Evolutionary conservation across 2,888 invertebrate genomes (phyloP).

Genomic region (Amblyteles armatorius): DNA sequence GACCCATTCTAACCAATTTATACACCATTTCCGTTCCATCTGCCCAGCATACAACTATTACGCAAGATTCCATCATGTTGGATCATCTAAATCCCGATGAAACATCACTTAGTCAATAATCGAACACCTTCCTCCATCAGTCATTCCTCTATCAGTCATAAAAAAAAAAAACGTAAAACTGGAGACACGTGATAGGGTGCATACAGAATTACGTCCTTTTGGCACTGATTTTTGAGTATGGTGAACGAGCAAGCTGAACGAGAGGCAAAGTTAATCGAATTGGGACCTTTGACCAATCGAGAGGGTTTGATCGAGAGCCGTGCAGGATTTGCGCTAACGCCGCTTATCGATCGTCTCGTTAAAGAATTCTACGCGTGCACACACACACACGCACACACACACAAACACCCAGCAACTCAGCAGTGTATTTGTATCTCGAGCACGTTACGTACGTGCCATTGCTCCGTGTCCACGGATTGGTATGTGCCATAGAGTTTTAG

Average conservation of each 20-base stretch:
- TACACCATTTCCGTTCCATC: background rate
- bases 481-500: background rate
- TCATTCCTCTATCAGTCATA: background rate
- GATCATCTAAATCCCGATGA: background rate
- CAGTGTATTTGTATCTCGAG: constrained; percentile 9
- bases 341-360: constrained; percentile 28
- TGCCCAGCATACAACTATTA: background rate
- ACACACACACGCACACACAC: background rate
- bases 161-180: background rate
- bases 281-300: constrained; percentile 11
- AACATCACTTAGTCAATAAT: background rate
- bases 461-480: background rate
- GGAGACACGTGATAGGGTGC: background rate
- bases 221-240: background rate
- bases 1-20: background rate
- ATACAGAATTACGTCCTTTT: background rate
- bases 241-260: background rate
- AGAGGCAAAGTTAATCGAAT: background rate
- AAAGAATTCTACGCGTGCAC: background rate
- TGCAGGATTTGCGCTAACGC: constrained; percentile 1
- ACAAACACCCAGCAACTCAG: background rate
- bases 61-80: background rate
- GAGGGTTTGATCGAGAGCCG: background rate
- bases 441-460: background rate
- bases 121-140: background rate